These are phyloP conservation scores for Syrphus vitripennis DNA, from an alignment of 2,888 invertebrate species.

Conservation along the genomic window DNA sequence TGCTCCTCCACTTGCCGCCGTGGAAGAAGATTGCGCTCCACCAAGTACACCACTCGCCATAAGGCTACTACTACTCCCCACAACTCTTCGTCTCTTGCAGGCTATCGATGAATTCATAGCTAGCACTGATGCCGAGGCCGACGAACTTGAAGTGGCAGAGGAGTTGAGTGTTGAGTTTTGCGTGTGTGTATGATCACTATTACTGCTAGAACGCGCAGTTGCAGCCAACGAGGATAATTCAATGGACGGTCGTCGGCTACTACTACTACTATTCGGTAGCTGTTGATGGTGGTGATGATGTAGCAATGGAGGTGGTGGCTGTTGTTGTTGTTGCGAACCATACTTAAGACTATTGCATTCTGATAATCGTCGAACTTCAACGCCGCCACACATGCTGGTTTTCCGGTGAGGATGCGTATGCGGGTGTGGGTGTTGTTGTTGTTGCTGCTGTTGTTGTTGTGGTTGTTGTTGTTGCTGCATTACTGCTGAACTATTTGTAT, in stretches of 20 bases:
- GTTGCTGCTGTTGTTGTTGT: constrained; percentile 68
- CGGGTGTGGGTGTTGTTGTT: constrained; percentile 74
- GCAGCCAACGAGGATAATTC: constrained; percentile 80
- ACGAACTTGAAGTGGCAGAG: constrained; percentile 64
- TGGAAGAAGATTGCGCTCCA: constrained; percentile 54
- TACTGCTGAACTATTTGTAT: constrained; percentile 72
- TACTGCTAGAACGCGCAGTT: constrained; percentile 72
- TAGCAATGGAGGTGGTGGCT: constrained; percentile 73
- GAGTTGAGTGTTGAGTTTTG: constrained; percentile 66
- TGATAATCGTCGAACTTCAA: constrained; percentile 83
- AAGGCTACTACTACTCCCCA: constrained; percentile 73
- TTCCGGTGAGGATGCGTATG: constrained; percentile 79
- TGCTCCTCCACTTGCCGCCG: constrained; percentile 55
- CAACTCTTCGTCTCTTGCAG: constrained; percentile 83
- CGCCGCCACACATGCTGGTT: constrained; percentile 72
- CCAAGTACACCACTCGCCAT: constrained; percentile 64
- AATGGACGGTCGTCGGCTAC: constrained; percentile 82
- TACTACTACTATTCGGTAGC: constrained; percentile 72
- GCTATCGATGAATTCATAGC: constrained; percentile 77
- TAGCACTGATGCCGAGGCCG: constrained; percentile 67
- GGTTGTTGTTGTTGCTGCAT: constrained; percentile 72
- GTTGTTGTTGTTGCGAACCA: constrained; percentile 72
- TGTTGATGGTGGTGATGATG: constrained; percentile 72
- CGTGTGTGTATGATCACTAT: constrained; percentile 72
- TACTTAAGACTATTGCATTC: constrained; percentile 79